These are phyloP conservation scores for Calycopis cecrops DNA, from an alignment of 1,140 invertebrate genomes.

Conservation along the genomic window DNA sequence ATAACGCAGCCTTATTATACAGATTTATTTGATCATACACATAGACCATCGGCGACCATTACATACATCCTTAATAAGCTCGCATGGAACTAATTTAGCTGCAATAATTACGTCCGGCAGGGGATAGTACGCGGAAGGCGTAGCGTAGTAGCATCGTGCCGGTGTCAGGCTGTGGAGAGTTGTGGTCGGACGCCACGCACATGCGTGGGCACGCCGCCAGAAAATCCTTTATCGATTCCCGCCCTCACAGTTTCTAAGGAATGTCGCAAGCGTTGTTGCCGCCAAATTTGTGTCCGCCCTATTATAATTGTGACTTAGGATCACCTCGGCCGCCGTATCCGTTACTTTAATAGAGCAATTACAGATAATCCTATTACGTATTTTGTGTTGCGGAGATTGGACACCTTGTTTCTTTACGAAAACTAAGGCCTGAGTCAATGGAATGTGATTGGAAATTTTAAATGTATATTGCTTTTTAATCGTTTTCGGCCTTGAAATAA, in stretches of 20 bases:
- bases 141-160: slow-evolving; percentile 8
- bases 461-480: background rate
- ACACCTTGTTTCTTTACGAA: slow-evolving; percentile 3
- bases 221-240: slow-evolving; percentile 74
- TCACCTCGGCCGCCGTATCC: slow-evolving; percentile 38
- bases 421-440: background rate
- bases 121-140: background rate
- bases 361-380: slow-evolving; percentile 25
- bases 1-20: slow-evolving; percentile 68
- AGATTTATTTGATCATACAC: slow-evolving; percentile 68
- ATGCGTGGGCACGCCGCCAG: slow-evolving; percentile 71
- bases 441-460: background rate
- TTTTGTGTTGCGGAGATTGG: slow-evolving; percentile 8
- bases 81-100: too few species aligned
- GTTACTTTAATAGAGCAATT: slow-evolving; percentile 37
- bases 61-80: slow-evolving; percentile 2
- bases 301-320: slow-evolving; percentile 52
- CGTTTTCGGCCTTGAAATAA: background rate
- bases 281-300: slow-evolving; percentile 54
- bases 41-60: slow-evolving; percentile 38
- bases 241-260: slow-evolving; percentile 67
- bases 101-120: slow-evolving; percentile 10
- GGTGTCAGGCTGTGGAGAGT: slow-evolving; percentile 1
- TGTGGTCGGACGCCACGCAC: slow-evolving; percentile 50
- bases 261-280: slow-evolving; percentile 65